Evolutionary conservation across 2,797 vertebrate genomes (phyloP).

Genomic region (Sternotherus odoratus): DNA sequence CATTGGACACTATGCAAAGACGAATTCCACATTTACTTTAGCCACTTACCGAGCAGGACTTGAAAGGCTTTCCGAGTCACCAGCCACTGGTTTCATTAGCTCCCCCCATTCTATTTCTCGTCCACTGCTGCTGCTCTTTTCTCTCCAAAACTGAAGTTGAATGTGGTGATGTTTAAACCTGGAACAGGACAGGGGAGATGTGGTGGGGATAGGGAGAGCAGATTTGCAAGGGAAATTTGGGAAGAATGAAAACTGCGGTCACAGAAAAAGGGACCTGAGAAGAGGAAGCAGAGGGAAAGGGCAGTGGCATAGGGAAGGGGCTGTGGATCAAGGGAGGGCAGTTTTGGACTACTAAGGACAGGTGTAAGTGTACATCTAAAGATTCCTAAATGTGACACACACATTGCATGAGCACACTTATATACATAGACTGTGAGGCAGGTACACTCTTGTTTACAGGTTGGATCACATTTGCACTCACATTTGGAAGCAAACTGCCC

Average conservation of each 20-base stretch:
- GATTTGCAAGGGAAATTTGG: not conserved
- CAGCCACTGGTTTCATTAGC: not conserved
- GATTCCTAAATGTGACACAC: not conserved
- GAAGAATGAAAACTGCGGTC: not conserved
- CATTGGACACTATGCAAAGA: not conserved
- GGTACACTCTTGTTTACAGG: not conserved
- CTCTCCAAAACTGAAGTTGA: not conserved
- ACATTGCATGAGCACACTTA: too few relatives aligned
- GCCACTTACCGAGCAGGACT: not conserved
- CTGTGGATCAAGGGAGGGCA: not conserved
- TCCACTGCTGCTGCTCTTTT: not conserved
- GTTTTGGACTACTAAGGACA: too few relatives aligned
- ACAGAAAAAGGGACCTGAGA: not conserved
- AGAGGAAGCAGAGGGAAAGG: not conserved
- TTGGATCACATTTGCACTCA: not conserved
- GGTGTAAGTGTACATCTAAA: not conserved
- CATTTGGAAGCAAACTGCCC: not conserved
- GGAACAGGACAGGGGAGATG: not conserved
- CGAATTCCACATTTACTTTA: not conserved
- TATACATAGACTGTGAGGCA: not conserved
- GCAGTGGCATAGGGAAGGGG: accelerated
- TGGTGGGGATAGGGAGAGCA: not conserved
- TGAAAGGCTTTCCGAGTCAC: not conserved
- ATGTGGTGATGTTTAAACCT: not conserved
- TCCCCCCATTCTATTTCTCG: not conserved